Conservation (phyloP, 2,797 vertebrate genomes). For the Ceyx erithaca region DNA sequence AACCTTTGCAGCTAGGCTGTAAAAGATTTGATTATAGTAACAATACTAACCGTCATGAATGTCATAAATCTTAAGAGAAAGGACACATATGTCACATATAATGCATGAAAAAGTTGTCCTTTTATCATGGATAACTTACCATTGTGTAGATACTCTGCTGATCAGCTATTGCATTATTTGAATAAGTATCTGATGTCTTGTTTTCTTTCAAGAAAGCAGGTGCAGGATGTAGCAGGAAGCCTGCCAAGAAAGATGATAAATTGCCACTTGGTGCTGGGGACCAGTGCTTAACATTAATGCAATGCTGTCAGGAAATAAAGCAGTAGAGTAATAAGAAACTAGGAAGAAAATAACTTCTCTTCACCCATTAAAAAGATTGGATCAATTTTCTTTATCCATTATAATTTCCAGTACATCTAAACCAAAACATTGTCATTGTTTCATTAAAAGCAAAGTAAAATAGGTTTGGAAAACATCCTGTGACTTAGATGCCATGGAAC, state of each 20-base stretch:
- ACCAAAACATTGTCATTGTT: background rate
- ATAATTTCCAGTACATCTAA: slow-evolving; percentile 20
- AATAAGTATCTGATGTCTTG: slow-evolving; percentile 84
- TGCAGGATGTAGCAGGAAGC: slow-evolving; percentile 83
- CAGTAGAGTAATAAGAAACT: slow-evolving; percentile 63
- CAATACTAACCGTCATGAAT: slow-evolving; percentile 76
- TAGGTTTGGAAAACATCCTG: background rate
- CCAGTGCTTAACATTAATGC: slow-evolving; percentile 61
- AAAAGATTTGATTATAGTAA: slow-evolving; percentile 80
- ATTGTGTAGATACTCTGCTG: slow-evolving; percentile 80
- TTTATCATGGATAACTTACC: slow-evolving; percentile 82
- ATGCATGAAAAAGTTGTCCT: slow-evolving; percentile 79
- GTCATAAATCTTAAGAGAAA: slow-evolving; percentile 84
- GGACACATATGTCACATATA: slow-evolving; percentile 76
- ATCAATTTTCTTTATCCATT: slow-evolving; percentile 22
- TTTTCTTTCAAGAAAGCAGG: slow-evolving; percentile 83
- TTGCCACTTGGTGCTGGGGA: slow-evolving; percentile 73
- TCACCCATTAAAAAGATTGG: slow-evolving; percentile 26
- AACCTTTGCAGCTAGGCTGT: slow-evolving; percentile 72
- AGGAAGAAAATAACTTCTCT: slow-evolving; percentile 63
- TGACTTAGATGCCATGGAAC: background rate
- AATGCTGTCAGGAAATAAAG: slow-evolving; percentile 69
- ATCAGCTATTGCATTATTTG: slow-evolving; percentile 85
- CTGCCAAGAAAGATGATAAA: slow-evolving; percentile 88
- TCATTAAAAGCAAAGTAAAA: slow-evolving; percentile 19